Evolutionary conservation across 2,113 vertebrate species (phyloP).

Genomic region (Cebus imitator): DNA sequence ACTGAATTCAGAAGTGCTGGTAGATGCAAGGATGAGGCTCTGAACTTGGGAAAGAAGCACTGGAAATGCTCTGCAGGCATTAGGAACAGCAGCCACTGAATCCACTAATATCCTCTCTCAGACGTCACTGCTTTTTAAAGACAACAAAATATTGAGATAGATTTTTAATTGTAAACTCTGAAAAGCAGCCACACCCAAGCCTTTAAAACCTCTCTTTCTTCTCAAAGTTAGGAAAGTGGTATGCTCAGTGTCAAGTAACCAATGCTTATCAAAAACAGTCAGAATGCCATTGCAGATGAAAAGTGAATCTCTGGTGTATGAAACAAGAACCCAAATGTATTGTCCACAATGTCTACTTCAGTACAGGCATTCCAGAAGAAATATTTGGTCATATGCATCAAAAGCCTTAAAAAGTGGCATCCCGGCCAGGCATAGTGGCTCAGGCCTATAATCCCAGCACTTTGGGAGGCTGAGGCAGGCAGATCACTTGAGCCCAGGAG

Average conservation of each 20-base stretch:
- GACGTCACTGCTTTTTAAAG: background rate
- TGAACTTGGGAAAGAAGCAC: background rate
- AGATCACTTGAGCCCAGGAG: too few relatives aligned
- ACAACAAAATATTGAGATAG: background rate
- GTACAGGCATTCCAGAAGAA: background rate
- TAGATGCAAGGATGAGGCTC: background rate
- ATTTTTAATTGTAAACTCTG: slow-evolving; percentile 38
- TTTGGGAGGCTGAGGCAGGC: too few relatives aligned
- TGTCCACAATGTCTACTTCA: background rate
- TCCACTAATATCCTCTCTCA: background rate
- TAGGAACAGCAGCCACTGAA: background rate
- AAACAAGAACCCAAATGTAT: background rate
- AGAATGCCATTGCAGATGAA: background rate
- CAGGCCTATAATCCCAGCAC: too few relatives aligned
- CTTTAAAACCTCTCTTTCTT: slow-evolving; percentile 21
- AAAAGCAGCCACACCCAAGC: background rate
- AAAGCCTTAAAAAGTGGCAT: background rate
- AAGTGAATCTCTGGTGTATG: background rate
- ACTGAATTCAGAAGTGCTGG: background rate
- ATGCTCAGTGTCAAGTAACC: background rate
- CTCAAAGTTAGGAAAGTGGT: background rate
- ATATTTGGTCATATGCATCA: background rate
- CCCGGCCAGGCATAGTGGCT: too few relatives aligned
- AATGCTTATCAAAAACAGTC: background rate
- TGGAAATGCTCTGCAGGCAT: background rate